A percentile compares a stretch with the other conserved stretches of the same genome.
Evolutionary conservation across 2,888 invertebrate species (phyloP).

Genomic region (Sepioteuthis lessoniana): DNA sequence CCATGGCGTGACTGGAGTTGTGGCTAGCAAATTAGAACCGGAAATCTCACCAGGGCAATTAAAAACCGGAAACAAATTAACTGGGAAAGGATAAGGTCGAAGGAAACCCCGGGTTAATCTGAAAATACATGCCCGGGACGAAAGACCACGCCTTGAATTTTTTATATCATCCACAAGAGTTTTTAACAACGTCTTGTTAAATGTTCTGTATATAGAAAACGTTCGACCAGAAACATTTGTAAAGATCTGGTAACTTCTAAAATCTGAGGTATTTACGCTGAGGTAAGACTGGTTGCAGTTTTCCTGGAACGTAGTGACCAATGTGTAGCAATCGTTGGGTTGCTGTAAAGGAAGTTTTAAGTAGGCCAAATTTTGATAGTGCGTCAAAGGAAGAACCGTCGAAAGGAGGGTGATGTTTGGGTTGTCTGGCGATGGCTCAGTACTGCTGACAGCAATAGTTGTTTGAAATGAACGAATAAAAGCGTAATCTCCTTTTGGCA

Average conservation of each 20-base stretch:
- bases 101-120: too few species aligned
- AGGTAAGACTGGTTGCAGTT: neutral
- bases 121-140: neutral
- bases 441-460: neutral
- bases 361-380: neutral
- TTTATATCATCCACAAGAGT: neutral
- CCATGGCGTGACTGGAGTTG: neutral
- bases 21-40: neutral
- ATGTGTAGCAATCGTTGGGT: neutral
- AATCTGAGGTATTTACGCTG: neutral
- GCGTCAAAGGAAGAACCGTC: neutral
- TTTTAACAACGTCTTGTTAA: neutral
- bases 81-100: neutral
- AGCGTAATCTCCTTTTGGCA: neutral
- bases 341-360: neutral
- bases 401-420: neutral
- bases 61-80: slow-evolving; percentile 35
- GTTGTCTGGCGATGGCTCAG: neutral
- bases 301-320: neutral
- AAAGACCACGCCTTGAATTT: neutral
- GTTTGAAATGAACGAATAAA: neutral
- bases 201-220: neutral
- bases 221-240: neutral
- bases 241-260: neutral
- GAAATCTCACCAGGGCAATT: neutral